phyloP scores from a whole-genome alignment of 2,113 vertebrate species.

The Alethe diademata region DNA sequence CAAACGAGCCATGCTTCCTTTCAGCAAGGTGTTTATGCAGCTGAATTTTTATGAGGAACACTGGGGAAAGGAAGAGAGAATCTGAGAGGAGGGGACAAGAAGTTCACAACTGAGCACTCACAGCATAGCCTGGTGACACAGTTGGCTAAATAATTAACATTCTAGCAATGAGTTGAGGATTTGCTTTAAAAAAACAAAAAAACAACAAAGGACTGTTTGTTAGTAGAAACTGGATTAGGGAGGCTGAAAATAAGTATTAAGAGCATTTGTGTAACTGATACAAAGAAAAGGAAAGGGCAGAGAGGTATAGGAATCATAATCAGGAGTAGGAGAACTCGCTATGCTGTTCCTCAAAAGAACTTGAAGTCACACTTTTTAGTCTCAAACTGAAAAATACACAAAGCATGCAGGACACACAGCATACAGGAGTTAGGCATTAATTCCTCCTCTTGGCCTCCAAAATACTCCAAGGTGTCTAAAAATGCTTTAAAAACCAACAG shows the following conservation, averaged over 20 bases:
- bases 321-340: neutral
- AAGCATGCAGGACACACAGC: neutral
- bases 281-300: neutral
- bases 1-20: neutral
- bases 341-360: neutral
- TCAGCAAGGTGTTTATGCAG: neutral
- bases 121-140: neutral
- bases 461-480: neutral
- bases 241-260: neutral
- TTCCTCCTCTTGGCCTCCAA: neutral
- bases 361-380: neutral
- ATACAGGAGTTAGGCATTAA: neutral
- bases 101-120: neutral
- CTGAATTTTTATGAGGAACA: neutral
- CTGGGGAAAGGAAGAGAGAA: neutral
- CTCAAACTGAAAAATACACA: neutral
- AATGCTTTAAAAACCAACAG: neutral
- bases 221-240: neutral
- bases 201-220: neutral
- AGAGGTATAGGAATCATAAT: neutral
- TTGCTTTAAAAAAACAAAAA: neutral
- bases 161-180: neutral
- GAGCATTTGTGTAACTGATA: neutral
- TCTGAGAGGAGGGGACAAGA: neutral
- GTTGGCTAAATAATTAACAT: neutral